Percentiles rank a stretch among this genome's conserved stretches.
phyloP scores from a whole-genome alignment of 2,113 vertebrate genomes.

The Naja naja region DNA sequence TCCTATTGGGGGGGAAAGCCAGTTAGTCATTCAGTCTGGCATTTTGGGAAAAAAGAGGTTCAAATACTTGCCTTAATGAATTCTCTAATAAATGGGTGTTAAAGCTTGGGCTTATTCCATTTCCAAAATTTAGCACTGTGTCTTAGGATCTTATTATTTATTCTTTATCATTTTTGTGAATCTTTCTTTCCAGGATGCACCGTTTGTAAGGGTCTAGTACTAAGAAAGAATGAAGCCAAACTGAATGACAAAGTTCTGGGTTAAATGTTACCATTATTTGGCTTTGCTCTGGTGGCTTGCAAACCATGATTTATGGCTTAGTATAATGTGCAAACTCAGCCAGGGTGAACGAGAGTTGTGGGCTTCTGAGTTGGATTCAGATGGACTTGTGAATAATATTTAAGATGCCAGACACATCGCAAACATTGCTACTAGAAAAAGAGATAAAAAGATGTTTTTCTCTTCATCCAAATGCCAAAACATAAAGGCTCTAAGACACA shows the following conservation, averaged over 20 bases:
- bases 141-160: background rate
- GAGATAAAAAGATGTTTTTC: background rate
- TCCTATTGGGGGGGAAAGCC: background rate
- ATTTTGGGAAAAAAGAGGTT: background rate
- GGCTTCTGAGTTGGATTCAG: background rate
- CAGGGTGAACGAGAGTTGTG: background rate
- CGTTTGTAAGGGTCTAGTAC: background rate
- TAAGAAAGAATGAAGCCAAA: background rate
- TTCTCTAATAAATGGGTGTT: background rate
- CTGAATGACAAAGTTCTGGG: background rate
- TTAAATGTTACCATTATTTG: background rate
- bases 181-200: background rate
- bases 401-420: background rate
- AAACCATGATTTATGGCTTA: background rate
- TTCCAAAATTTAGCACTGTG: background rate
- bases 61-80: background rate
- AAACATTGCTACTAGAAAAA: background rate
- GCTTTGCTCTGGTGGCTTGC: background rate
- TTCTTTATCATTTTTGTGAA: background rate
- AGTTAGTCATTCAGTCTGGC: background rate
- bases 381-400: background rate
- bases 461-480: background rate
- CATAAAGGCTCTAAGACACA: background rate
- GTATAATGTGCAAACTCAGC: background rate
- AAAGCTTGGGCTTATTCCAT: background rate